Conservation (phyloP, 2,113 vertebrate genomes). For the Hypanus sabinus region DNA sequence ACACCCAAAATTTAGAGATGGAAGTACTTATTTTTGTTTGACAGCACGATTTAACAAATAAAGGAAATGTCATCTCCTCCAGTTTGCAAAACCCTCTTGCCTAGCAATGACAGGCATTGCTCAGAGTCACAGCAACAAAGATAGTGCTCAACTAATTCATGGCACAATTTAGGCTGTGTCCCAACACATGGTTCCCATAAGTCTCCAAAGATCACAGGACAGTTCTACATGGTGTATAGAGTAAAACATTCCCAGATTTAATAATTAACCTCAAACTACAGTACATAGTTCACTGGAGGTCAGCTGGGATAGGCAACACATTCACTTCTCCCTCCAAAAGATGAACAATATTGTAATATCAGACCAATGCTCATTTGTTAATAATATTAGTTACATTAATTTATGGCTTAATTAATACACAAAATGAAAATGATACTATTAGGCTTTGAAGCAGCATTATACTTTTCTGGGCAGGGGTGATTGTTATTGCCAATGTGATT, state of each 20-base stretch:
- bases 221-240: background rate
- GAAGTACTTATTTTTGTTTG: background rate
- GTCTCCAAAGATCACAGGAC: background rate
- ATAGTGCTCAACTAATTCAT: background rate
- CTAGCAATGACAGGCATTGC: background rate
- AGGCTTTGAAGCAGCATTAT: background rate
- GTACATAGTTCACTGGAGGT: background rate
- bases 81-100: background rate
- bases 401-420: background rate
- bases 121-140: background rate
- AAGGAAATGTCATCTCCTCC: background rate
- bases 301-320: background rate
- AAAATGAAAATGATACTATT: background rate
- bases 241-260: constrained; percentile 27
- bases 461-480: background rate
- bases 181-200: constrained; percentile 20
- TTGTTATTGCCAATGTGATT: background rate
- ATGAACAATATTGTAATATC: background rate
- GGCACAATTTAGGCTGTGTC: background rate
- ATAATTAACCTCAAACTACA: constrained; percentile 25
- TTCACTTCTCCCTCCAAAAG: background rate
- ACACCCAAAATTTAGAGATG: background rate
- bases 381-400: background rate
- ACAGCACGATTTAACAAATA: background rate
- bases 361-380: background rate